Evolutionary conservation across 2,113 vertebrate genomes (phyloP).

Genomic region (Leptosomus discolor): DNA sequence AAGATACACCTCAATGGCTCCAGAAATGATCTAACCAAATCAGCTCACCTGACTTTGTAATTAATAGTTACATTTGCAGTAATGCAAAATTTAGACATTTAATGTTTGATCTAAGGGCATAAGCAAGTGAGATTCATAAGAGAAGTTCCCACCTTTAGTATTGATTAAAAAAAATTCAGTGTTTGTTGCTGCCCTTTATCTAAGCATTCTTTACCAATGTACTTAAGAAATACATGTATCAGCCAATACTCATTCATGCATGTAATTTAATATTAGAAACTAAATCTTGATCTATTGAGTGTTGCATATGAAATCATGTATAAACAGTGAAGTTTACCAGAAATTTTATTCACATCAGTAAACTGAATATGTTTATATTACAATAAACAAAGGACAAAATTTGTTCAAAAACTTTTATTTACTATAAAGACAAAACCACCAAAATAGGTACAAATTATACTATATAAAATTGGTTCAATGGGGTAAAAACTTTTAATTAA

Average conservation of each 20-base stretch:
- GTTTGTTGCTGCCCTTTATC: background rate
- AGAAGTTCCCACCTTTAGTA: background rate
- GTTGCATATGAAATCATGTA: background rate
- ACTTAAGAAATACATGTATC: background rate
- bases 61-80: background rate
- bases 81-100: background rate
- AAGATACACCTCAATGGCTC: background rate
- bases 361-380: background rate
- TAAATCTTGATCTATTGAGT: background rate
- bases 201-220: background rate
- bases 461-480: conserved; percentile 91
- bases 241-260: background rate
- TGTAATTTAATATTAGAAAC: background rate
- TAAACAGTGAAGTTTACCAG: background rate
- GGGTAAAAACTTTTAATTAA: conserved; percentile 93
- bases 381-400: background rate
- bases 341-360: background rate
- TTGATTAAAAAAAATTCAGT: background rate
- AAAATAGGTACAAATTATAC: conserved; percentile 90
- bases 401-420: conserved; percentile 89
- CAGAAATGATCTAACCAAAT: background rate
- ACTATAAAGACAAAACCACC: conserved; percentile 90
- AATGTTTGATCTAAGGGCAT: background rate
- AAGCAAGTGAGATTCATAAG: rapidly evolving
- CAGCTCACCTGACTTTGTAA: background rate